Base-by-base conservation (phyloP, 1,140 invertebrate species). In the Temnothorax nylanderi region DNA sequence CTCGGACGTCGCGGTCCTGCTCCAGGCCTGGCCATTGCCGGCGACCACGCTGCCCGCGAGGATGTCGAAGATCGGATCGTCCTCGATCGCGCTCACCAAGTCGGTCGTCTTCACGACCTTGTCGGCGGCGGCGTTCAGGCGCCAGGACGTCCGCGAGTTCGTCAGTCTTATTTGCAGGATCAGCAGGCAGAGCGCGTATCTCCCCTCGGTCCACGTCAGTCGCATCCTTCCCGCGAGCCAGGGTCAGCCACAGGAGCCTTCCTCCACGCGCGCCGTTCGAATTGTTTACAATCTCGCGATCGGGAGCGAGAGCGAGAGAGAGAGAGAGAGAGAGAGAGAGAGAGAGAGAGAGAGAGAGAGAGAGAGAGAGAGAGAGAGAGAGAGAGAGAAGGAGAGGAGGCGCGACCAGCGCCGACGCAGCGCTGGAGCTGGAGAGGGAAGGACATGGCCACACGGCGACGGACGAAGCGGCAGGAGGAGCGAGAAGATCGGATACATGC, bases 61-160 rank as follows among this genome's bases (percentile, higher is more conserved):
- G 11, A 95, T 95, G 85, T 95, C 92, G 21, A 95, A 92, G 21
- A 95, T 93, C 6, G 93, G 91, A 88, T 95, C 95, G 56, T 94
- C 93, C 7, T 93, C 93, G 11, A 90, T 13, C n/a, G 89, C 77
- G 3, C 85, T 87, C 3, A 91, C 78, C 10, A 93, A 92, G n/a
- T 93, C 92, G 26, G 92, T 93, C 32, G 91, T 88, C 51, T 94
- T 94, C n/a, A 95, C 92, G 11, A 95, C 92, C 65, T 93, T 94
- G 77, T 95, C 95, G 11, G 93, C 94, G 11, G 93, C 94, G 21
- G 93, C 94, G 64, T 87, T 95, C 2, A 95, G 80, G 65, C 94
- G 91, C 95, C 95, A 95, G 47, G 95, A 95, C 1, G 94, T 95
- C 8, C 95, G 91, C 8, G 94, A 95, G 64, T 94, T 95, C 0